A percentile compares a stretch with the other conserved stretches of the same genome.
Evolutionary conservation across 2,797 vertebrate species (phyloP).

Genomic region (Streptopelia turtur): DNA sequence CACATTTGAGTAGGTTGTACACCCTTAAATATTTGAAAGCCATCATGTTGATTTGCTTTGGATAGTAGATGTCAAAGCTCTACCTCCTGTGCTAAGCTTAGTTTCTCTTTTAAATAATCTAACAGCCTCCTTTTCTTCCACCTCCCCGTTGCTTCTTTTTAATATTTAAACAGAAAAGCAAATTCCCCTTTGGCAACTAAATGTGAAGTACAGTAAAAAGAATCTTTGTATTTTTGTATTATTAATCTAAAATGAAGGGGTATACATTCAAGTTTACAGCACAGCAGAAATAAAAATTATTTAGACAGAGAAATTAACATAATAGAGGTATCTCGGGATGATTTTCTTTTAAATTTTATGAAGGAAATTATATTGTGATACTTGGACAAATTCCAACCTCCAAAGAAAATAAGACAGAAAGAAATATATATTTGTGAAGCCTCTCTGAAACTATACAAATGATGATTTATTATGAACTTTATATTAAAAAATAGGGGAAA

Average conservation of each 20-base stretch:
- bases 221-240: background rate
- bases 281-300: background rate
- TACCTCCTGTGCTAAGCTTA: background rate
- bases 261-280: background rate
- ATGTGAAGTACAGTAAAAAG: background rate
- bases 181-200: background rate
- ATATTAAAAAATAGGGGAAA: background rate
- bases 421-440: background rate
- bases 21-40: conserved; percentile 31
- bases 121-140: background rate
- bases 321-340: background rate
- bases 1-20: background rate
- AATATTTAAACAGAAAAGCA: conserved; percentile 11
- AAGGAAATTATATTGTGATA: background rate
- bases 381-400: background rate
- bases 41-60: background rate
- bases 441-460: background rate
- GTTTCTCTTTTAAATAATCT: conserved; percentile 16
- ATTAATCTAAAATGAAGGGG: background rate
- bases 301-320: background rate
- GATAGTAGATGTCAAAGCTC: background rate
- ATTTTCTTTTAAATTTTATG: background rate
- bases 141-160: background rate
- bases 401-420: background rate
- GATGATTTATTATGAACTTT: background rate